Evolutionary conservation across 2,797 vertebrate species (phyloP).

Genomic region (Scolopax bukidnonensis): DNA sequence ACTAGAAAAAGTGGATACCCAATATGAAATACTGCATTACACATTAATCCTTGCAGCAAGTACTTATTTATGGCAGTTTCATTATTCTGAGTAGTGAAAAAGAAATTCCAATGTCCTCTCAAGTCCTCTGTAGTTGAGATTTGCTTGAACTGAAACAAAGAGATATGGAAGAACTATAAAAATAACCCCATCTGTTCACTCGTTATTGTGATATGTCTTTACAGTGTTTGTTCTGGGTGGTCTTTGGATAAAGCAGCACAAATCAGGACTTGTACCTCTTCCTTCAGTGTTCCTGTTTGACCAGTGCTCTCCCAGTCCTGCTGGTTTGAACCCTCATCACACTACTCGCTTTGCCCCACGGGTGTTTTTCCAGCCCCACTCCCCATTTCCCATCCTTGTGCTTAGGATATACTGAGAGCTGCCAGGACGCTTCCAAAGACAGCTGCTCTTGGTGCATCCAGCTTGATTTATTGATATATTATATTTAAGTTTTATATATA

Average conservation of each 20-base stretch:
- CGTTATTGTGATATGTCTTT: background rate
- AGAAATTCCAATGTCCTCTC: background rate
- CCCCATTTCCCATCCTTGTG: background rate
- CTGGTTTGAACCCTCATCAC: background rate
- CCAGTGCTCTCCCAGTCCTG: background rate
- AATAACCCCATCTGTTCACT: conserved; percentile 20
- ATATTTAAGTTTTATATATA: background rate
- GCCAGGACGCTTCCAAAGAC: background rate
- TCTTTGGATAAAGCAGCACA: background rate
- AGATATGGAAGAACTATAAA: conserved; percentile 1
- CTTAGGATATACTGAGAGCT: background rate
- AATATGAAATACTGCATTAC: background rate
- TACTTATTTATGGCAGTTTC: background rate
- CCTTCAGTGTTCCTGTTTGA: background rate
- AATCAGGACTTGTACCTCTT: background rate
- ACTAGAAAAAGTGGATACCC: background rate
- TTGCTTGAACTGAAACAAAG: conserved; percentile 21
- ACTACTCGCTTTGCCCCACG: background rate
- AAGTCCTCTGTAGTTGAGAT: background rate
- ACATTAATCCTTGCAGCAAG: background rate
- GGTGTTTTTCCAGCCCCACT: background rate
- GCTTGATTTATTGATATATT: conserved; percentile 26
- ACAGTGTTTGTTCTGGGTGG: background rate
- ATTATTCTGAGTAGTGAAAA: background rate
- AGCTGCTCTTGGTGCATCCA: background rate